phyloP scores from a whole-genome alignment of 2,888 invertebrate genomes.

The Machimus rusticus region DNA sequence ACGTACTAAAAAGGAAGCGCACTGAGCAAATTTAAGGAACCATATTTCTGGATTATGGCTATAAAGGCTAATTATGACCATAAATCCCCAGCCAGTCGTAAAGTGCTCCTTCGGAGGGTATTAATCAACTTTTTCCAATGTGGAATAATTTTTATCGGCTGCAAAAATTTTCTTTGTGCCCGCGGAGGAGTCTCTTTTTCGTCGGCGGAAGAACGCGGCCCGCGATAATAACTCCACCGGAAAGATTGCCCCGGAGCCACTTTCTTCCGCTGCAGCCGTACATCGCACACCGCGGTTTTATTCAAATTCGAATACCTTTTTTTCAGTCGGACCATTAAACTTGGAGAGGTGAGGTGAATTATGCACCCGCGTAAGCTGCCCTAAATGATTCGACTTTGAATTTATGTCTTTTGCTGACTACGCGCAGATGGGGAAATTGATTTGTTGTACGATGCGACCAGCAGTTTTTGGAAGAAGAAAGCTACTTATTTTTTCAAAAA shows the following conservation, averaged over 20 bases:
- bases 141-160: slow-evolving; percentile 48
- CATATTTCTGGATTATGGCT: slow-evolving; percentile 50
- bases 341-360: slow-evolving; percentile 16
- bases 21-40: slow-evolving; percentile 46
- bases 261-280: background rate
- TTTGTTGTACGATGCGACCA: background rate
- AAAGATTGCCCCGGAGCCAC: background rate
- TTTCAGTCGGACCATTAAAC: background rate
- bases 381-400: slow-evolving; percentile 17
- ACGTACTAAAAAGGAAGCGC: slow-evolving; percentile 35
- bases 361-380: slow-evolving; percentile 7
- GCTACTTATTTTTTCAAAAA: background rate
- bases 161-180: slow-evolving; percentile 34
- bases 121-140: slow-evolving; percentile 47
- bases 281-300: background rate
- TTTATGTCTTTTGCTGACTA: slow-evolving; percentile 24
- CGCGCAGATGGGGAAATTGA: background rate
- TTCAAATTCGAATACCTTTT: background rate
- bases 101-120: slow-evolving; percentile 45
- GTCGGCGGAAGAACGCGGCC: background rate
- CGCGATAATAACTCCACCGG: slow-evolving; percentile 13
- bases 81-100: slow-evolving; percentile 48
- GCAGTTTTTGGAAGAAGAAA: background rate
- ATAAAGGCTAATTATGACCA: slow-evolving; percentile 50
- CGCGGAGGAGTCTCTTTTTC: background rate